Conservation (phyloP, 2,113 vertebrate genomes). For the Tretioscincus oriximinensis region DNA sequence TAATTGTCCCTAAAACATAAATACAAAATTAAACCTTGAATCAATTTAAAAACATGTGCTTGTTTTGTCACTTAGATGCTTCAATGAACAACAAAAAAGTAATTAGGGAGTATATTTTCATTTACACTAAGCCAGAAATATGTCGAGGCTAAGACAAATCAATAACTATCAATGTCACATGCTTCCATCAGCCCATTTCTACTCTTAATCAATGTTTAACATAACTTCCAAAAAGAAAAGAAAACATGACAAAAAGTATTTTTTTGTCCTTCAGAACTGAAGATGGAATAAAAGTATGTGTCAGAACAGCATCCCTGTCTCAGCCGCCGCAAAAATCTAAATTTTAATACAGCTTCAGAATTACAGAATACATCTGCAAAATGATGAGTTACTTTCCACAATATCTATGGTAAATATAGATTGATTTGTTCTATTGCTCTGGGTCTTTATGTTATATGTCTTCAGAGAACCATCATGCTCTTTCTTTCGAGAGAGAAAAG, state of each 20-base stretch:
- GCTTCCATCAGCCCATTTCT: not conserved
- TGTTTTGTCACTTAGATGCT: conserved; percentile 52
- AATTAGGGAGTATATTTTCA: conserved; percentile 35
- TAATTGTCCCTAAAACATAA: too few species aligned
- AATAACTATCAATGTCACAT: conserved; percentile 30
- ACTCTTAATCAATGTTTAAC: conserved; percentile 7
- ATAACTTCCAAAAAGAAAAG: not conserved
- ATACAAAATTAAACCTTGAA: not conserved
- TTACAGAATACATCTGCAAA: too few species aligned
- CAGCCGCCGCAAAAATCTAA: too few species aligned
- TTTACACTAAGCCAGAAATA: conserved; percentile 52
- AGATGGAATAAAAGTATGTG: too few species aligned
- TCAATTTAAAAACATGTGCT: conserved; percentile 45
- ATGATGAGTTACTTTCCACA: too few species aligned
- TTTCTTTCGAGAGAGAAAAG: conserved; percentile 41
- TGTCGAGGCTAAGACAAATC: conserved; percentile 33
- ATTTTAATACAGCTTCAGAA: too few species aligned
- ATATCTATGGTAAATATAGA: too few species aligned
- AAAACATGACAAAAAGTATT: not conserved
- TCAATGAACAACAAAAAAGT: conserved; percentile 42
- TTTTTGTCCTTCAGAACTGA: too few species aligned
- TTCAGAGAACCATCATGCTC: conserved; percentile 37
- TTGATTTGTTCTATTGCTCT: too few species aligned
- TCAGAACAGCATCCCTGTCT: too few species aligned
- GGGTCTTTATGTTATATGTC: too few species aligned